These are phyloP conservation scores for Falco columbarius DNA, from an alignment of 2,797 vertebrate genomes.

Conservation along the genomic window DNA sequence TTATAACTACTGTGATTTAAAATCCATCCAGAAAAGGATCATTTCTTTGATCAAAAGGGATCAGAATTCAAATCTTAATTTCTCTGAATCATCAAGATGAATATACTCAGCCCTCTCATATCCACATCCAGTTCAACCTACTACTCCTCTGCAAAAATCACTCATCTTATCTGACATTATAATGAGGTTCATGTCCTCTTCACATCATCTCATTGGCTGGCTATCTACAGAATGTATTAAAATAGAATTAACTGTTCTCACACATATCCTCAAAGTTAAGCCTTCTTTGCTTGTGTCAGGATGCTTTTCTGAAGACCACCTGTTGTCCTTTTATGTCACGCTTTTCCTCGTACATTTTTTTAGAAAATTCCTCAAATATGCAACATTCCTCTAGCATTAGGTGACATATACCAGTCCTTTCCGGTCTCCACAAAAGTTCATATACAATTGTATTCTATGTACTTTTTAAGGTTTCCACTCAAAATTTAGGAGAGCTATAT, in stretches of 20 bases:
- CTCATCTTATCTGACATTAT: slow-evolving; percentile 7
- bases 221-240: neutral
- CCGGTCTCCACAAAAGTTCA: neutral
- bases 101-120: slow-evolving; percentile 5
- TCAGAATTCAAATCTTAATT: slow-evolving; percentile 16
- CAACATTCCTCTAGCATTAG: neutral
- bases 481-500: neutral
- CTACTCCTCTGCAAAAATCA: neutral
- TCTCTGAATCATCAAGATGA: slow-evolving; percentile 10
- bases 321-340: neutral
- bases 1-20: neutral
- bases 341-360: neutral
- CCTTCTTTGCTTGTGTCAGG: neutral
- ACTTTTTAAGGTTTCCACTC: neutral
- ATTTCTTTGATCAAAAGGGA: slow-evolving; percentile 12
- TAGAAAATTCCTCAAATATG: neutral
- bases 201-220: neutral
- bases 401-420: neutral
- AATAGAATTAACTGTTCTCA: neutral
- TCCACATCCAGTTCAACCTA: neutral
- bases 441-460: neutral
- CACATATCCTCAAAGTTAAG: neutral
- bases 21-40: slow-evolving; percentile 16
- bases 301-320: slow-evolving; percentile 21
- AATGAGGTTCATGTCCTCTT: neutral